phyloP scores from a whole-genome alignment of 2,888 invertebrate genomes.

The Bellardia pandia region DNA sequence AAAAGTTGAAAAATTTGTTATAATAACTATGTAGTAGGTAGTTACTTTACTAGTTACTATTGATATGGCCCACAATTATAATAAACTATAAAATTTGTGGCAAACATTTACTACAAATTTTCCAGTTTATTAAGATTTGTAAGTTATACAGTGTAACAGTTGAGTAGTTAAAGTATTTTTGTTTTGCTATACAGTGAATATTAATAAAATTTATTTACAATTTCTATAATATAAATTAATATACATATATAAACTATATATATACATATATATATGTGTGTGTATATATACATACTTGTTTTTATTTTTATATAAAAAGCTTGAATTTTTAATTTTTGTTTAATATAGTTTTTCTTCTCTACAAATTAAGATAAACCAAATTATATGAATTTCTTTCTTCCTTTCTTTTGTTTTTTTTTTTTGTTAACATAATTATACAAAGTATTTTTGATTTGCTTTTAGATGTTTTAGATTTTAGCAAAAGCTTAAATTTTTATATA shows the following conservation, averaged over 20 bases:
- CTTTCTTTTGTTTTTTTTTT: not conserved
- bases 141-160: too few species aligned
- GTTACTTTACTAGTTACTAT: not conserved
- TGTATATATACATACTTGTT: not conserved
- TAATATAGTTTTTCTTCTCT: slow-evolving; percentile 18
- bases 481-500: slow-evolving; percentile 10
- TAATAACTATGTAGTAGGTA: not conserved
- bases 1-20: slow-evolving; percentile 5
- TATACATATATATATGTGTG: not conserved
- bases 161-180: not conserved
- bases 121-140: too few species aligned
- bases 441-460: slow-evolving; percentile 31
- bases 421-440: slow-evolving; percentile 13
- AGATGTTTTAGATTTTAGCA: not conserved
- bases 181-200: slow-evolving; percentile 14
- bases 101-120: too few species aligned
- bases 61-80: too few species aligned
- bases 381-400: not conserved
- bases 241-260: not conserved
- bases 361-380: slow-evolving; percentile 41
- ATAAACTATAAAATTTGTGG: too few species aligned
- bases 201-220: slow-evolving; percentile 47
- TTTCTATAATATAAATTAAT: slow-evolving; percentile 24
- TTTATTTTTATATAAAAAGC: slow-evolving; percentile 46
- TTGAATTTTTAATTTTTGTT: slow-evolving; percentile 20